A percentile compares a stretch with the other conserved stretches of the same genome.
Evolutionary conservation across 2,888 invertebrate species (phyloP).

Genomic region (Cryptocheilus praepositus): DNA sequence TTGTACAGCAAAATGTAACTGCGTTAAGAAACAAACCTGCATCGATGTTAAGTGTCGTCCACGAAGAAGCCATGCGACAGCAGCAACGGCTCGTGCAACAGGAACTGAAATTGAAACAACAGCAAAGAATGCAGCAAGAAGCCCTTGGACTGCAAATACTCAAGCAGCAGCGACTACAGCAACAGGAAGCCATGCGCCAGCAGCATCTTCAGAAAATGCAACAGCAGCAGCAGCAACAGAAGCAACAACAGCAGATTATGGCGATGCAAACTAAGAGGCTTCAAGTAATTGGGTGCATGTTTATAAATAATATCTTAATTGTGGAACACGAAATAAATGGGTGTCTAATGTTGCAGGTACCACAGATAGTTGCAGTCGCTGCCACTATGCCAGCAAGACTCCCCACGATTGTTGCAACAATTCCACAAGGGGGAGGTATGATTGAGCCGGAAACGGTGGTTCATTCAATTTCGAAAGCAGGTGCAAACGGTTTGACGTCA

Average conservation of each 20-base stretch:
- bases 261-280: slow-evolving; percentile 58
- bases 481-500: slow-evolving; percentile 25
- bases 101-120: slow-evolving; percentile 58
- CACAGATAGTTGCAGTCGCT: slow-evolving; percentile 43
- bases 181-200: slow-evolving; percentile 65
- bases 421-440: slow-evolving; percentile 53
- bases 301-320: too few species aligned
- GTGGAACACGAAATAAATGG: not conserved
- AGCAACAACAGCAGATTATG: slow-evolving; percentile 41
- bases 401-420: slow-evolving; percentile 59
- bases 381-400: slow-evolving; percentile 43
- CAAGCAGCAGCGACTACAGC: slow-evolving; percentile 68
- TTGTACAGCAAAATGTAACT: slow-evolving; percentile 69
- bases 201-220: slow-evolving; percentile 60
- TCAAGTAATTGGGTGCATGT: slow-evolving; percentile 53
- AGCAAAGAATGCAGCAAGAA: slow-evolving; percentile 66
- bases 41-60: slow-evolving; percentile 23
- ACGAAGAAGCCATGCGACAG: slow-evolving; percentile 23
- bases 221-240: slow-evolving; percentile 51
- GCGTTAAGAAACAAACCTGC: slow-evolving; percentile 58
- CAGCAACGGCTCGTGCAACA: slow-evolving; percentile 61
- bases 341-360: slow-evolving; percentile 26
- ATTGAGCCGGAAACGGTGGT: slow-evolving; percentile 18
- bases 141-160: slow-evolving; percentile 64
- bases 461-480: slow-evolving; percentile 23